Conservation (phyloP, 2,888 invertebrate genomes). For the Leptinotarsa rubiginosa region DNA sequence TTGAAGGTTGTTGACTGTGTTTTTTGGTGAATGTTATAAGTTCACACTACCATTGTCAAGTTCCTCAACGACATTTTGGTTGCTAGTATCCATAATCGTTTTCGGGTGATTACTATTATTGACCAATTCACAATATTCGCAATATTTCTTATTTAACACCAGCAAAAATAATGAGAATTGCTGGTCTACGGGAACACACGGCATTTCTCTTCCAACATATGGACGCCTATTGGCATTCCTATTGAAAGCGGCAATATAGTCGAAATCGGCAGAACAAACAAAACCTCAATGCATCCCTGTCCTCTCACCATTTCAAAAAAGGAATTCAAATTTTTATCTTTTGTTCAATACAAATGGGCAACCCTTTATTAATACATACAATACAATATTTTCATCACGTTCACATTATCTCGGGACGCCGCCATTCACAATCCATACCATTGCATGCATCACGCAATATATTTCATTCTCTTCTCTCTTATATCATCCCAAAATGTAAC, state of each 20-base stretch:
- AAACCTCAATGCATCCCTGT: conserved; percentile 24
- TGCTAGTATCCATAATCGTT: too few relatives aligned
- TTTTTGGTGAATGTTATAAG: too few relatives aligned
- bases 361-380: conserved; percentile 63
- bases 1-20: too few relatives aligned
- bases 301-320: conserved; percentile 45
- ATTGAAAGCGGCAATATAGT: neutral
- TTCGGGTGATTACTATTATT: too few relatives aligned
- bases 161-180: too few relatives aligned
- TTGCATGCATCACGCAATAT: conserved; percentile 60
- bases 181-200: too few relatives aligned
- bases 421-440: conserved; percentile 52
- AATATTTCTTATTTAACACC: too few relatives aligned
- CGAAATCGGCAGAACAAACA: neutral
- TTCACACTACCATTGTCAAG: too few relatives aligned
- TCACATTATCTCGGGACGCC: conserved; percentile 64
- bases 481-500: conserved; percentile 56
- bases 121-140: too few relatives aligned
- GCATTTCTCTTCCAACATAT: too few relatives aligned
- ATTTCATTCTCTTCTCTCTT: conserved; percentile 49
- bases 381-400: conserved; percentile 65
- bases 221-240: too few relatives aligned
- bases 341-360: conserved; percentile 62
- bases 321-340: conserved; percentile 59
- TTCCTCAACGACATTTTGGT: too few relatives aligned